Conservation (phyloP, 2,888 invertebrate genomes). For the Drosophila quinaria region DNA sequence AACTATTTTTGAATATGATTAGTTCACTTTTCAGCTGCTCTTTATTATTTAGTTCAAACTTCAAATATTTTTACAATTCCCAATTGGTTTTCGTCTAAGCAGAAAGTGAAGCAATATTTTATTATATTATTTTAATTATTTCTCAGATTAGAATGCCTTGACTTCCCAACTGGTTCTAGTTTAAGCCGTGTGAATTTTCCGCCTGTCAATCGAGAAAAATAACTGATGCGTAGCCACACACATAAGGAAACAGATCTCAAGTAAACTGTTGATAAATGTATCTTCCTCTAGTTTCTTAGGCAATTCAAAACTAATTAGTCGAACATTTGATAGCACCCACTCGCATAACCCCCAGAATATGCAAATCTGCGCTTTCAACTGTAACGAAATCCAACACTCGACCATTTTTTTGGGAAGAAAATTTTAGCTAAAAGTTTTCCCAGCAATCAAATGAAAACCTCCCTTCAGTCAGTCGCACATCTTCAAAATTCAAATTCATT, state of each 20-base stretch:
- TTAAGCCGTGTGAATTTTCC: conserved; percentile 20
- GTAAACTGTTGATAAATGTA: conserved; percentile 9
- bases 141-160: background rate
- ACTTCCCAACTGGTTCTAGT: background rate
- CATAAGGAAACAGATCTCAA: conserved; percentile 10
- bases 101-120: background rate
- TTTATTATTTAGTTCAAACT: no score
- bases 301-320: conserved; percentile 46
- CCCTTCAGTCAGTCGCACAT: conserved; percentile 1
- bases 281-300: conserved; percentile 13
- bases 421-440: conserved; percentile 43
- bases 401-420: conserved; percentile 10
- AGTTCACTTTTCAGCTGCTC: conserved; percentile 42
- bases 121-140: background rate
- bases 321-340: conserved; percentile 40
- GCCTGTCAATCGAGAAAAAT: background rate
- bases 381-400: conserved; percentile 47
- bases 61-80: conserved; percentile 5
- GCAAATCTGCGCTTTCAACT: conserved; percentile 46
- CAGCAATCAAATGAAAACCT: conserved; percentile 37
- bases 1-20: conserved; percentile 36
- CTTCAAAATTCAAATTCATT: conserved; percentile 57
- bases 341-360: conserved; percentile 23
- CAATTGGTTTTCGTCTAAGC: background rate
- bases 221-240: conserved; percentile 20